phyloP scores from a whole-genome alignment of 2,113 vertebrate species.

The Jacana jacana region DNA sequence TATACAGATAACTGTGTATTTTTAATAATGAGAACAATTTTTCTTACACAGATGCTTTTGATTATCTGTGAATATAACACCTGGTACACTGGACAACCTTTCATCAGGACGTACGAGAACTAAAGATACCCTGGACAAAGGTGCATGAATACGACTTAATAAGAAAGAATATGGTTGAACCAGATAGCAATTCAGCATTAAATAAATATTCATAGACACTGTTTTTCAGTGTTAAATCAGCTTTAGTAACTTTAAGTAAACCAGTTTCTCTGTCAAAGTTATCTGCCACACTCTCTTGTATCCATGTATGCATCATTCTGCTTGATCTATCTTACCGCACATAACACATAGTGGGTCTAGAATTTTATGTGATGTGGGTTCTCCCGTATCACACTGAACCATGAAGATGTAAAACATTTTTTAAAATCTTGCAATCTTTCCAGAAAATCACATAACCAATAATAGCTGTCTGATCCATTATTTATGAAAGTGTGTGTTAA shows the following conservation, averaged over 20 bases:
- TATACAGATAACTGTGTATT: background rate
- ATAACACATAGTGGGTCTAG: background rate
- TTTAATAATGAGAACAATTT: background rate
- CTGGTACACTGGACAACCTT: background rate
- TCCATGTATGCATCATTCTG: background rate
- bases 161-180: background rate
- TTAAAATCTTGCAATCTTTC: background rate
- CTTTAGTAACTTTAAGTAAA: background rate
- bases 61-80: background rate
- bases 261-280: background rate
- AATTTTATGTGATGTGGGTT: background rate
- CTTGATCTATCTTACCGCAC: background rate
- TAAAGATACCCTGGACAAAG: background rate
- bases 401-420: background rate
- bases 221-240: background rate
- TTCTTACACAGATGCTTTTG: background rate
- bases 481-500: background rate
- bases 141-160: background rate
- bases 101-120: background rate
- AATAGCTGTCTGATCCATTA: background rate
- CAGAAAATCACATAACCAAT: background rate
- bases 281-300: background rate
- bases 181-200: background rate
- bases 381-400: background rate
- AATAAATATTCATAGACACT: background rate